Evolutionary conservation across 2,797 vertebrate genomes (phyloP), one percentile per base, ranked within the genome.

Genomic region (Sebastes baramenuke): DNA sequence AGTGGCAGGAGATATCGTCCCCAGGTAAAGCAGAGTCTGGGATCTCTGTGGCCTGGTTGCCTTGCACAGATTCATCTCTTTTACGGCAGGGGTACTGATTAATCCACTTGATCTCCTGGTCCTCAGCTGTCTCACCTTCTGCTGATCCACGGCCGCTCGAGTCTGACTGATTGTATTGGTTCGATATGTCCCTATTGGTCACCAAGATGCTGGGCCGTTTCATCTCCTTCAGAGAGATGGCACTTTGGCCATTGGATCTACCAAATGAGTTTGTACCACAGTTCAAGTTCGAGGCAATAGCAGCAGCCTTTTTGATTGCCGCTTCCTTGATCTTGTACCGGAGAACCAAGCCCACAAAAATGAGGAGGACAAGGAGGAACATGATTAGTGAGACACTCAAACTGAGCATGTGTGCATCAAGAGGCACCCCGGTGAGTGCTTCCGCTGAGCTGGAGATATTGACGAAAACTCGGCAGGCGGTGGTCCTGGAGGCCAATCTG

Each of bases 101-200:
- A 69, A 98, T 98, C 95, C 93, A 95, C 89, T 97, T 97, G 65
- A 99, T 98, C 93, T 98, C 98, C 83, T 97, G 96, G 2, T 99
- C 97, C 80, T 99, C 98, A 6, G 96, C 96, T 4, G 95, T 97
- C 89, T 98, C 97, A 30, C 96, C 97, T 87, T 98, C 96, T 0
- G 96, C 96, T 46, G 97, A 99, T 49, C 96, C 95, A 55, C 94
- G 96, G 7, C 96, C 96, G 5, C 97, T 97, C 2, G 96, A 96
- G 74, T 95, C 94, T 20, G 97, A 97, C 81, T 90, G 95, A 75
- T 92, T 94, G 79, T 89, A 95, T 4, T 84, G 84, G 42, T 94
- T 86, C 9, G 72, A 64, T 16, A 84, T 36, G 8, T 95, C 94
- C 56, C 94, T 94, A 64, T 86, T 94, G 75, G 93, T 94, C 77